These are phyloP conservation scores for Meteorus colon DNA, from an alignment of 2,888 invertebrate genomes.

Conservation along the genomic window DNA sequence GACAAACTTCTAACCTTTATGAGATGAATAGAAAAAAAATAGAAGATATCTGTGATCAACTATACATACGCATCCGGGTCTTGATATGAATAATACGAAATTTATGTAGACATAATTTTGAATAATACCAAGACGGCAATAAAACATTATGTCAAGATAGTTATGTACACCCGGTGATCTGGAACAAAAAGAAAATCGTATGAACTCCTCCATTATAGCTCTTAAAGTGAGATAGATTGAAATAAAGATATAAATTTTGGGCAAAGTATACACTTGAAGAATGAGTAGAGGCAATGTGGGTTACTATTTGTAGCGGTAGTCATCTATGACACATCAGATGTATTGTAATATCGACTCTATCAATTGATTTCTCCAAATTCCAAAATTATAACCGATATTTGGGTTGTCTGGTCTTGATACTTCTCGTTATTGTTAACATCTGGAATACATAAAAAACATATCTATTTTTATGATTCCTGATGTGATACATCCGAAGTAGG, in stretches of 20 bases:
- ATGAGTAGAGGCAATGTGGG: too few relatives aligned
- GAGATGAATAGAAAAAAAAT: too few relatives aligned
- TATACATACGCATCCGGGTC: neutral
- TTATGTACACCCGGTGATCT: neutral
- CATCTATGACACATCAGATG: neutral
- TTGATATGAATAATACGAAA: neutral
- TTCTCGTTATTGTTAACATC: neutral
- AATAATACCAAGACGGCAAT: neutral
- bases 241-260: neutral
- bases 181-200: conserved; percentile 10
- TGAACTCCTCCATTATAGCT: conserved; percentile 9
- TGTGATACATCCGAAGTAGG: too few relatives aligned
- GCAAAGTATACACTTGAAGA: too few relatives aligned
- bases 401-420: neutral
- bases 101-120: conserved; percentile 5
- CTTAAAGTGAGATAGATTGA: conserved; percentile 20
- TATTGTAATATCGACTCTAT: neutral
- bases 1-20: too few relatives aligned
- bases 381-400: neutral
- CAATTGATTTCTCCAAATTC: neutral
- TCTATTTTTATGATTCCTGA: too few relatives aligned
- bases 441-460: neutral
- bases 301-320: neutral
- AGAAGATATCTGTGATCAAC: neutral
- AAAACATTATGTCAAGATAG: neutral